Evolutionary conservation across 1,140 invertebrate species (phyloP).

Genomic region (Heliconius melpomene): DNA sequence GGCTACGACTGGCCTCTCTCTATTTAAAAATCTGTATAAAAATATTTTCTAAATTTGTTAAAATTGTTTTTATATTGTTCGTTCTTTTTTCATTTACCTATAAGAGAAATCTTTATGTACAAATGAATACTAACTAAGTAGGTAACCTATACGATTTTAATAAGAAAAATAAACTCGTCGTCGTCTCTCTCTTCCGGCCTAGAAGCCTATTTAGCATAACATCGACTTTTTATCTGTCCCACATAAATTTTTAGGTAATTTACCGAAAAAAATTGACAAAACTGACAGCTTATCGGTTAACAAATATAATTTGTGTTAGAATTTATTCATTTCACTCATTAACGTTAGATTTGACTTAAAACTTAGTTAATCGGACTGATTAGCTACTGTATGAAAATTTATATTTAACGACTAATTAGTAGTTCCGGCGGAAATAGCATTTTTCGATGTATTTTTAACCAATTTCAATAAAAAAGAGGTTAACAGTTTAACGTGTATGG

Average conservation of each 20-base stretch:
- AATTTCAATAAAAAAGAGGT: background rate
- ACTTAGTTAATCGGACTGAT: background rate
- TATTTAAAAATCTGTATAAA: too few species aligned
- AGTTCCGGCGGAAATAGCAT: background rate
- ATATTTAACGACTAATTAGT: background rate
- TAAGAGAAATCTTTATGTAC: too few species aligned
- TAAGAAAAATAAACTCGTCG: too few species aligned
- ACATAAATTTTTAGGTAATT: conserved; percentile 2
- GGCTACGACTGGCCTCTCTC: too few species aligned
- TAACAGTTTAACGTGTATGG: too few species aligned
- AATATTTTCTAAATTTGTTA: too few species aligned
- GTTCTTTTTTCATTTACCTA: too few species aligned
- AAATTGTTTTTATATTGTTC: too few species aligned
- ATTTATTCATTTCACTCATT: conserved; percentile 5
- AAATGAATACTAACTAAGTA: too few species aligned
- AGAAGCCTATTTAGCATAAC: background rate
- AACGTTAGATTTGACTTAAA: background rate
- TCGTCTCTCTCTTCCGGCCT: background rate
- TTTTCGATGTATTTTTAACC: background rate
- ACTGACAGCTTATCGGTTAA: background rate
- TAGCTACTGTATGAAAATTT: background rate
- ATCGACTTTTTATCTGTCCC: background rate
- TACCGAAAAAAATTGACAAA: background rate
- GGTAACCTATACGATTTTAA: too few species aligned
- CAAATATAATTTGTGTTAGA: background rate